Evolutionary conservation across 2,888 invertebrate genomes (phyloP).

Genomic region (Melieria omissa): DNA sequence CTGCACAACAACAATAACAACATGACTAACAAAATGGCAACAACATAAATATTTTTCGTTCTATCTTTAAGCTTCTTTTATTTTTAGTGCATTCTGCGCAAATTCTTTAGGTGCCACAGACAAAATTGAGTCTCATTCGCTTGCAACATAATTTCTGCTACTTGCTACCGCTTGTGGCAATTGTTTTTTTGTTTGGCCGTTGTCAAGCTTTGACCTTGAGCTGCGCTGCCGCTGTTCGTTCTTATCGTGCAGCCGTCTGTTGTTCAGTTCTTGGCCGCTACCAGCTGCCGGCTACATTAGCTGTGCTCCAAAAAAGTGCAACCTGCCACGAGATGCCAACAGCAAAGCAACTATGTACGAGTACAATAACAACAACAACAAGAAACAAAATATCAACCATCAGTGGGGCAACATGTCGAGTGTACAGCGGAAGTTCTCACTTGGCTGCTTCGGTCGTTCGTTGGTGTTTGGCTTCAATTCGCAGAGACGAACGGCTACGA

Average conservation of each 20-base stretch:
- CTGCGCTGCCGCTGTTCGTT: not conserved
- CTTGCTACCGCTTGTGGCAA: constrained; percentile 38
- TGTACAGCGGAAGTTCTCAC: constrained; percentile 26
- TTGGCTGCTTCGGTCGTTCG: not conserved
- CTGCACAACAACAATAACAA: no score
- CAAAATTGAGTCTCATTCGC: constrained; percentile 19
- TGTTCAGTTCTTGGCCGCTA: not conserved
- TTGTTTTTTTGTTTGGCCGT: constrained; percentile 30
- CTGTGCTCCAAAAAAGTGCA: constrained; percentile 13
- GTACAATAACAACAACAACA: no score
- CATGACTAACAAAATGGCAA: no score
- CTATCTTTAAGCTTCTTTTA: no score
- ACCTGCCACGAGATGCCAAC: not conserved
- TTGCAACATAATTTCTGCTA: constrained; percentile 55
- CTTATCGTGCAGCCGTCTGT: not conserved
- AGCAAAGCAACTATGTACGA: no score
- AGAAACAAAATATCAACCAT: no score
- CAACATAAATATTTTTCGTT: no score
- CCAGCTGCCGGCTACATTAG: not conserved
- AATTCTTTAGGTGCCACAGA: not conserved
- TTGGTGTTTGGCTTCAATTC: no score
- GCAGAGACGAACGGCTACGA: no score
- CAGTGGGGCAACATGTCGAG: not conserved
- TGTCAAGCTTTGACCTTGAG: constrained; percentile 27
- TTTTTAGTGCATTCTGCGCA: not conserved